phyloP scores from a whole-genome alignment of 2,113 vertebrate species.

The Cochlearius cochlearius region DNA sequence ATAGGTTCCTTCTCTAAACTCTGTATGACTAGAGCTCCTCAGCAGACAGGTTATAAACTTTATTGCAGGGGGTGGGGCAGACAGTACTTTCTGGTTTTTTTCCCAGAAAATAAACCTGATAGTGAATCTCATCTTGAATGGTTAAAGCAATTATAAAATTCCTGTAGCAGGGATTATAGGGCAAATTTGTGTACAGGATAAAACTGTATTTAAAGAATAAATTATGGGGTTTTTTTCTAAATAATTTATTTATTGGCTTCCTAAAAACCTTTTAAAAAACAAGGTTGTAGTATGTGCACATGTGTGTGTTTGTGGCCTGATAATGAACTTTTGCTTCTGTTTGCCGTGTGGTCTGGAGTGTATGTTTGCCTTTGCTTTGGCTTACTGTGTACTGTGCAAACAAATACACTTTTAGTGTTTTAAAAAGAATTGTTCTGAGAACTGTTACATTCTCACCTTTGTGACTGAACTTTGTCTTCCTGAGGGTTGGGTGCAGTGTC shows the following conservation, averaged over 20 bases:
- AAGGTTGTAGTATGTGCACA: neutral
- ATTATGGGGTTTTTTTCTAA: neutral
- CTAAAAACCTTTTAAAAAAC: neutral
- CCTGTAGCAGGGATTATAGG: neutral
- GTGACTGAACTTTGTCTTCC: neutral
- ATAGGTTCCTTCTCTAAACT: neutral
- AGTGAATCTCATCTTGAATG: neutral
- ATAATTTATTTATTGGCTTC: neutral
- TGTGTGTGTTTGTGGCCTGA: neutral
- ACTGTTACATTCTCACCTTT: neutral
- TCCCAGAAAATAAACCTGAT: neutral
- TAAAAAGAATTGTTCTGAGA: neutral
- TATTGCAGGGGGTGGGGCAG: neutral
- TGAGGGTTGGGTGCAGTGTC: neutral
- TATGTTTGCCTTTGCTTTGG: constrained; percentile 39
- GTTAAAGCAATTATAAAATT: neutral
- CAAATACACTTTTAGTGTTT: constrained; percentile 30
- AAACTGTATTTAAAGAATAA: neutral
- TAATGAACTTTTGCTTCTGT: neutral
- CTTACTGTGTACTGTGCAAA: neutral
- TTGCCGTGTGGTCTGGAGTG: neutral
- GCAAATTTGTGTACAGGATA: neutral
- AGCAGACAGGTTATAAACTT: neutral
- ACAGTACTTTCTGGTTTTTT: neutral
- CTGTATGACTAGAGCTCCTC: neutral